phyloP scores from a whole-genome alignment of 2,888 invertebrate species.

The Drosophila kuntzei region DNA sequence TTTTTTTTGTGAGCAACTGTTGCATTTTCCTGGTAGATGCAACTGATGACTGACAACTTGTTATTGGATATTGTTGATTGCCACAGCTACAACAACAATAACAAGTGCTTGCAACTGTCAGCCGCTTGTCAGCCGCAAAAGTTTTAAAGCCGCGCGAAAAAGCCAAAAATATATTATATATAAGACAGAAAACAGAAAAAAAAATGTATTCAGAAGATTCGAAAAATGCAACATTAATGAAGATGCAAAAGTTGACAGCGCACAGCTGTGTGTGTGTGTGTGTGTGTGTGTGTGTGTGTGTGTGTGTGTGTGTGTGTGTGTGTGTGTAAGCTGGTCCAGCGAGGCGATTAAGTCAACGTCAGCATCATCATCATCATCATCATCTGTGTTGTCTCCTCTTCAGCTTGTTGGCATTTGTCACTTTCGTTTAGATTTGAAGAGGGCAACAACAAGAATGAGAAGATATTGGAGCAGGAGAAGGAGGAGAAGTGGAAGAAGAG shows the following conservation, averaged over 20 bases:
- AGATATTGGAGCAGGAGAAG: neutral
- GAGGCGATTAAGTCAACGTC: constrained; percentile 72
- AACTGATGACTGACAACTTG: constrained; percentile 53
- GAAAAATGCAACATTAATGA: constrained; percentile 71
- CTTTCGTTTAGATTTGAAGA: constrained; percentile 78
- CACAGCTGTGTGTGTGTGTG: constrained; percentile 41
- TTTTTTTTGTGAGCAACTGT: constrained; percentile 17
- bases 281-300: constrained; percentile 18
- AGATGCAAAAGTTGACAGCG: constrained; percentile 80
- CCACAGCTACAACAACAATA: constrained; percentile 40
- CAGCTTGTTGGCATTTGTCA: constrained; percentile 77
- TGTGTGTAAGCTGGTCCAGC: constrained; percentile 54
- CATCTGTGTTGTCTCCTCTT: constrained; percentile 52
- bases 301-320: constrained; percentile 20
- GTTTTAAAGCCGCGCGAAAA: constrained; percentile 50
- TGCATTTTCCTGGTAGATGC: constrained; percentile 59
- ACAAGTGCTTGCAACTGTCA: constrained; percentile 55
- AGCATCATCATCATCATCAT: constrained; percentile 35
- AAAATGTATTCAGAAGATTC: constrained; percentile 21
- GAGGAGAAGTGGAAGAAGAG: neutral
- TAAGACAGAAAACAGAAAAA: constrained; percentile 10
- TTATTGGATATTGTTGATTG: constrained; percentile 73
- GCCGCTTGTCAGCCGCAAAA: constrained; percentile 50
- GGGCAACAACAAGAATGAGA: constrained; percentile 39
- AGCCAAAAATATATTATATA: constrained; percentile 14